Evolutionary conservation across 23 tunicate genomes (phyloP).

Genomic region (Halocynthia roretzi): DNA sequence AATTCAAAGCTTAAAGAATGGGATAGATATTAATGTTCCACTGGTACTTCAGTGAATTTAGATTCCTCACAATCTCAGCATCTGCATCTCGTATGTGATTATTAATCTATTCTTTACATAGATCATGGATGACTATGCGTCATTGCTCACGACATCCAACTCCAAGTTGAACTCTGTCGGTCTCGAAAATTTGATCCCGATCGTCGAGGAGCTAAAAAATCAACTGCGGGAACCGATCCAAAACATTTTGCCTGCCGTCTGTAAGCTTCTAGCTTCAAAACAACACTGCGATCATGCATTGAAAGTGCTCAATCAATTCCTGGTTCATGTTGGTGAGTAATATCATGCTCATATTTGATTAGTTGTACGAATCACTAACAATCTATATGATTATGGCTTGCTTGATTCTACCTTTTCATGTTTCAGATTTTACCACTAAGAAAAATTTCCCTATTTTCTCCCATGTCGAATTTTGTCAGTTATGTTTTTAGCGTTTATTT

Average conservation of each 20-base stretch:
- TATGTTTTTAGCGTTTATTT: neutral
- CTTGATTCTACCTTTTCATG: neutral
- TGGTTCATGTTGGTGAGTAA: constrained; percentile 46
- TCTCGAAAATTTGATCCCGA: constrained; percentile 10
- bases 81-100: neutral
- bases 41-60: neutral
- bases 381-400: too few species aligned
- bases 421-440: neutral
- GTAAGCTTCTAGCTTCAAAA: constrained; percentile 49
- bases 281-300: constrained; percentile 41
- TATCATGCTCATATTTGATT: neutral
- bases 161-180: constrained; percentile 46
- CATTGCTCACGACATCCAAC: constrained; percentile 67
- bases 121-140: constrained; percentile 65
- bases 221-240: constrained; percentile 21
- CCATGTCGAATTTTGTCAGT: neutral
- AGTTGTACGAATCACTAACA: too few species aligned
- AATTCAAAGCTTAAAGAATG: neutral
- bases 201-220: constrained; percentile 36
- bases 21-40: neutral
- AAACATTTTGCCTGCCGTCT: constrained; percentile 47
- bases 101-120: constrained; percentile 11
- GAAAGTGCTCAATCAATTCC: constrained; percentile 30
- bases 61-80: neutral
- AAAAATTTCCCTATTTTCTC: neutral